Evolutionary conservation across 1,140 invertebrate genomes (phyloP), one percentile per base, ranked within the genome.

Genomic region (Cyclina sinensis): DNA sequence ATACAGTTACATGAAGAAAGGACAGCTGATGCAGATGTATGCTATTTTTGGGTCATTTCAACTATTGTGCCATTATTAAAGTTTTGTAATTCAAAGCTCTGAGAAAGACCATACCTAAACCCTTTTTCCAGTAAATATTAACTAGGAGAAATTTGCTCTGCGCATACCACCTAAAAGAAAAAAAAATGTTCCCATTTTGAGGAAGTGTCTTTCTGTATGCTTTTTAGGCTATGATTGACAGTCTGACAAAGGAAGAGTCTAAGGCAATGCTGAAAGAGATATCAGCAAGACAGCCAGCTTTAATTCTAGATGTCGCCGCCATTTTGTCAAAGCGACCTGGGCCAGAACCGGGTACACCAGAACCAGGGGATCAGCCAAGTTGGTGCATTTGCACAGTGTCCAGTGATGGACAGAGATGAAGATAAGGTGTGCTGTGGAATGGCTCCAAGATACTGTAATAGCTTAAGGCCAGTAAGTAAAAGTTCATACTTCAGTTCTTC

Each of bases 321-420:
- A 51, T 79, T 46, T 27, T 79, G n/a, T 79, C 74, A 14, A 46
- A 27, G 16, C 39, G 18, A 16, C 21, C n/a, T n/a, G n/a, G n/a
- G n/a, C n/a, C n/a, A n/a, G n/a, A 24, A 30, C 39, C 48, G 27
- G 24, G 16, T 16, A 5, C 16, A 11, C 48, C 43, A 59, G 51
- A 32, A 46, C 27, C 46, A 37, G n/a, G 21, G 4, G 5, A 43
- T 7, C 43, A 43, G 4, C 27, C 79, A 32, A 35, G 43, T 37
- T 81, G 79, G 79, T 81, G 48, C 48, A 43, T 59, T 30, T 81
- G 48, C 57, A 81, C n/a, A 59, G 27, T 81, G 79, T 59, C 79
- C 79, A 21, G 7, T 9, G 9, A 81, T 59, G 54, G 51, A 57
- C 79, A 30, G 48, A 21, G 79, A 81, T 32, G 48, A 57, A 5